phyloP scores from a whole-genome alignment of 2,888 invertebrate genomes.

The Calliopum simillimum region DNA sequence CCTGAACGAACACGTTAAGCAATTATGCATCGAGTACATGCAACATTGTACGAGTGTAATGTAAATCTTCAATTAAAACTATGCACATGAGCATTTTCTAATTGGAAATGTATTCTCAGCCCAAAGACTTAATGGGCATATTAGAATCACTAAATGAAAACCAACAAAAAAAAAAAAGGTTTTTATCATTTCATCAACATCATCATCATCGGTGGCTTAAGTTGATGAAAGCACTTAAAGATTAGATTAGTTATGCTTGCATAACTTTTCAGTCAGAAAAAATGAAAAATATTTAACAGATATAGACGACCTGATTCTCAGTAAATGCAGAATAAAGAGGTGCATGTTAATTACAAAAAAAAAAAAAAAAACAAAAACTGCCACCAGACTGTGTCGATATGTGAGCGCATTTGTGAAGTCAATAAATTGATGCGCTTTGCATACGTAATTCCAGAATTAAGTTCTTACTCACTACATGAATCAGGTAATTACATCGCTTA shows the following conservation, averaged over 20 bases:
- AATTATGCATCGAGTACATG: constrained; percentile 7
- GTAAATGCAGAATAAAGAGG: not conserved
- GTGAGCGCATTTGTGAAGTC: not conserved
- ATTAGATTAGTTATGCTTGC: constrained; percentile 57
- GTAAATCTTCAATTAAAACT: not conserved
- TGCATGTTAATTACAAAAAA: constrained; percentile 3
- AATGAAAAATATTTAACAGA: too few relatives aligned
- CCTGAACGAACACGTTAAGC: constrained; percentile 7
- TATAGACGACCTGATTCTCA: constrained; percentile 8
- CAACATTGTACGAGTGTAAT: constrained; percentile 8
- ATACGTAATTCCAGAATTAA: constrained; percentile 10
- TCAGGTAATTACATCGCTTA: not conserved
- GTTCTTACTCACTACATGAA: too few relatives aligned
- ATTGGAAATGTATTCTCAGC: constrained; percentile 18
- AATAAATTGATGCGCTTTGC: not conserved
- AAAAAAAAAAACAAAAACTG: not conserved
- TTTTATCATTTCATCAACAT: too few relatives aligned
- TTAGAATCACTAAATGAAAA: not conserved
- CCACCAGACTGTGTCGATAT: not conserved
- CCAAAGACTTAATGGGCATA: constrained; percentile 11
- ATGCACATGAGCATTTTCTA: constrained; percentile 25
- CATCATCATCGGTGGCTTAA: constrained; percentile 24
- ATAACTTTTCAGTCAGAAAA: constrained; percentile 38
- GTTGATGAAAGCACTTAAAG: constrained; percentile 42
- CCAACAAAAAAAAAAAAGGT: too few relatives aligned